phyloP scores from a whole-genome alignment of 53 echinoderm and acorn worm genomes.

The Holothuria leucospilota region DNA sequence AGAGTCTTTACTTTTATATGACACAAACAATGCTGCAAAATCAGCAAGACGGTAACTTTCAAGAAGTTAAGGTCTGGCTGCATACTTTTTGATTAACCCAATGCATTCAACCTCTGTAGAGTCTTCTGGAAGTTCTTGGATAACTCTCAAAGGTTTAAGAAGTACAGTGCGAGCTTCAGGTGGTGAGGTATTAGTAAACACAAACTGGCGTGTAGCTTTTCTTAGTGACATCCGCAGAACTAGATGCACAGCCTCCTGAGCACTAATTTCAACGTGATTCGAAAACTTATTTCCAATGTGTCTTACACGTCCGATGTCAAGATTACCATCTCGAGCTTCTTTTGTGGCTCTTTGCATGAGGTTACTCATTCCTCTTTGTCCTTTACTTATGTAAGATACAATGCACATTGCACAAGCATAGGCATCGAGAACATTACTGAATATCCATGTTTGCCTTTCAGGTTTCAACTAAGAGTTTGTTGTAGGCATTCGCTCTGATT shows the following conservation, averaged over 20 bases:
- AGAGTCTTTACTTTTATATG: constrained; percentile 34
- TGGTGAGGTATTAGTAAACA: constrained; percentile 55
- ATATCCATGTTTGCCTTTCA: constrained; percentile 13
- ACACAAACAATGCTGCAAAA: constrained; percentile 57
- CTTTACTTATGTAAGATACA: constrained; percentile 11
- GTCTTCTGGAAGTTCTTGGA: constrained; percentile 57
- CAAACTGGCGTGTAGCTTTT: constrained; percentile 54
- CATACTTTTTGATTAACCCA: not conserved
- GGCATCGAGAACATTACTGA: constrained; percentile 58
- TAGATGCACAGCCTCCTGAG: constrained; percentile 32
- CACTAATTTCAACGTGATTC: constrained; percentile 47
- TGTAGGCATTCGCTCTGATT: constrained; percentile 47
- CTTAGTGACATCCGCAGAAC: constrained; percentile 51
- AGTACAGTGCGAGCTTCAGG: too few species aligned
- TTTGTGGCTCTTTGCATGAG: constrained; percentile 59
- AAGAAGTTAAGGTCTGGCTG: constrained; percentile 42
- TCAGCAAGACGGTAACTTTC: constrained; percentile 60
- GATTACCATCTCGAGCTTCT: constrained; percentile 56
- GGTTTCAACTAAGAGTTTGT: constrained; percentile 50
- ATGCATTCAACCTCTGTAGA: constrained; percentile 63
- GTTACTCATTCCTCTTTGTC: not conserved
- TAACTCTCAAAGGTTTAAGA: too few species aligned
- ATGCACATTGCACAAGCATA: constrained; percentile 67
- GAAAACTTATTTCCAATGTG: not conserved
- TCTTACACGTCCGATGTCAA: constrained; percentile 48